Conservation (phyloP, 2,888 invertebrate genomes). For the Andricus curvator region DNA sequence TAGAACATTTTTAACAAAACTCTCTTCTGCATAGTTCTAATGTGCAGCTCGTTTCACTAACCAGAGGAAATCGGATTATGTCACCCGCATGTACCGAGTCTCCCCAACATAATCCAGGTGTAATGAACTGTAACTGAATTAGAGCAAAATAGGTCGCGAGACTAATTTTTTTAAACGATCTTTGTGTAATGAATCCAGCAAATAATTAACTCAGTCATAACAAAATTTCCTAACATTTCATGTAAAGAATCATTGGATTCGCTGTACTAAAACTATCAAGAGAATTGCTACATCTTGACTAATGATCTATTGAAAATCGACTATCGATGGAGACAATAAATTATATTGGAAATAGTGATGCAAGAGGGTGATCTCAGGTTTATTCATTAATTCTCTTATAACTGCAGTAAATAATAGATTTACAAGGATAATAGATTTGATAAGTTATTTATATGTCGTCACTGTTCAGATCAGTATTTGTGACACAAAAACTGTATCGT, state of each 20-base stretch:
- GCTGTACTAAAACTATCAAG: constrained; percentile 1
- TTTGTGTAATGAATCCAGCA: not conserved
- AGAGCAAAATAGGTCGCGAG: not conserved
- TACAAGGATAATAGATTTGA: not conserved
- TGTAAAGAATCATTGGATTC: not conserved
- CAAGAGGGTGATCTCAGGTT: constrained; percentile 16
- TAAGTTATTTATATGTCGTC: constrained; percentile 4
- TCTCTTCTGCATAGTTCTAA: not conserved
- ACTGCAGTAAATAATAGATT: constrained; percentile 8
- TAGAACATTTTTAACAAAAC: not conserved
- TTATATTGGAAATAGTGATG: constrained; percentile 7
- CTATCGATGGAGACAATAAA: constrained; percentile 9
- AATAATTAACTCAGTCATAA: constrained; percentile 1
- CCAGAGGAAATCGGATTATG: not conserved
- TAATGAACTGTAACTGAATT: constrained; percentile 13
- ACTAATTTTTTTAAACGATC: not conserved
- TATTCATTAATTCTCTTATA: constrained; percentile 16
- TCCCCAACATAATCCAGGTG: not conserved
- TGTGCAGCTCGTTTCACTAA: not conserved
- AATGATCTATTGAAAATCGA: constrained; percentile 14
- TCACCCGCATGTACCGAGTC: not conserved
- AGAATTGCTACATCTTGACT: constrained; percentile 19
- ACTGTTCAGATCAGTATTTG: not conserved
- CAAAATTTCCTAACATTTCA: not conserved
- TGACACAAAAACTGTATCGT: not conserved